Evolutionary conservation across 2,797 vertebrate genomes (phyloP), one percentile per base, ranked within the genome.

Genomic region (Steatocranus sp.): DNA sequence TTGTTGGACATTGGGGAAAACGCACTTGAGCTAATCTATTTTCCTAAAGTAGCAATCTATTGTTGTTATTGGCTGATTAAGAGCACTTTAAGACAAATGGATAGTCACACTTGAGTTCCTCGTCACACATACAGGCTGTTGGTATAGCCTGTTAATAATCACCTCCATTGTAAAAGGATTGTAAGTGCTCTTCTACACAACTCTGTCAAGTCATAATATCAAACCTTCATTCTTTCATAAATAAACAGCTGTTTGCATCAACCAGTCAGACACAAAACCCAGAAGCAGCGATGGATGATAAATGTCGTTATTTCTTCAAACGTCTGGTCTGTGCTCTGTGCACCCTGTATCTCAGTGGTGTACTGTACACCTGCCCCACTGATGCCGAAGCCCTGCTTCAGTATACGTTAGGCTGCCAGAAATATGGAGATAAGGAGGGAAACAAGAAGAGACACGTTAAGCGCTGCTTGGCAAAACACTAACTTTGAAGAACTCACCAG

Each of bases 381-480:
- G 82, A 85, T 73, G 41, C 61, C 48, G 53, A 58, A 86, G 73
- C 79, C 68, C 83, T 86, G 89, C 87, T 91, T 85, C 80, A 76
- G 25, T 30, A 48, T 30, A 73, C 25, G 3, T 30, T 80, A 70
- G 84, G 30, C 86, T 88, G 80, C 79, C 68, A 79, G 74, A 87
- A 82, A 91, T 53, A 79, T 53, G 85, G 56, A 76, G 74, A 77
- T 58, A 83, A 58, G 30, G 36, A 14, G 20, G 18, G 17, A 58
- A 84, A 77, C 93, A 94, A 89, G 95, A 93, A 87, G 78, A 85
- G 92, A 94, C 94, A 90, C 61, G 95, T 88, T 78, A 68, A 84
- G 75, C 61, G 18, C 78, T 27, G 80, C 90, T 87, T 88, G 87
- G 84, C 81, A 87, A 84, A 81, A 25, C 75, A 84, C 68, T 48